A percentile compares a stretch with the other conserved stretches of the same genome.
These are phyloP conservation scores for Chromobotia macracanthus DNA, from an alignment of 2,797 vertebrate genomes.

Conservation along the genomic window DNA sequence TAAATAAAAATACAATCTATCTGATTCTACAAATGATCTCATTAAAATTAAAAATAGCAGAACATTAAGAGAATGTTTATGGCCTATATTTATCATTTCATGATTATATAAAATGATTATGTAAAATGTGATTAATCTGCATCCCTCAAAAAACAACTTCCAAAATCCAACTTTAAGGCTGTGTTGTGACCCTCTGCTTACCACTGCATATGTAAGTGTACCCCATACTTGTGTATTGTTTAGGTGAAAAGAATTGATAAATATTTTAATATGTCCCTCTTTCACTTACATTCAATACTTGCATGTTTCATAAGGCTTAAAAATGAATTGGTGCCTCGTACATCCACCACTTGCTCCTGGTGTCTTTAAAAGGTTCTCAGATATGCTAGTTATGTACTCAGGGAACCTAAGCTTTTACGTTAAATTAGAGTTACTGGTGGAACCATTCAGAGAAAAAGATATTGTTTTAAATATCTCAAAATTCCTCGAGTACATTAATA, in stretches of 20 bases:
- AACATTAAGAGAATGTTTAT: neutral
- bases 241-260: neutral
- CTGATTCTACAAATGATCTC: constrained; percentile 57
- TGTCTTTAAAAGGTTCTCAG: too few species aligned
- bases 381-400: too few species aligned
- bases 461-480: too few species aligned
- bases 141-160: neutral
- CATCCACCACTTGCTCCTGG: too few species aligned
- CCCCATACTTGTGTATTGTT: neutral
- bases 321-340: too few species aligned
- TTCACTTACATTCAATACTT: neutral
- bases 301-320: neutral
- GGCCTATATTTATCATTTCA: neutral
- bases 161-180: neutral
- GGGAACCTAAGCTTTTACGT: too few species aligned
- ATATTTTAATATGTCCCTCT: neutral
- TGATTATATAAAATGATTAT: neutral
- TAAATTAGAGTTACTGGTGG: too few species aligned
- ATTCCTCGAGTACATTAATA: too few species aligned
- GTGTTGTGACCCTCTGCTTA: neutral
- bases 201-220: too few species aligned
- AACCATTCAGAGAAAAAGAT: too few species aligned
- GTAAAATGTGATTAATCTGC: neutral
- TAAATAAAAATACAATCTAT: constrained; percentile 70
- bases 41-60: constrained; percentile 2